Percentiles rank a stretch among this genome's conserved stretches.
Conservation (phyloP, 1,140 invertebrate genomes). For the Drosophila kepulauana region DNA sequence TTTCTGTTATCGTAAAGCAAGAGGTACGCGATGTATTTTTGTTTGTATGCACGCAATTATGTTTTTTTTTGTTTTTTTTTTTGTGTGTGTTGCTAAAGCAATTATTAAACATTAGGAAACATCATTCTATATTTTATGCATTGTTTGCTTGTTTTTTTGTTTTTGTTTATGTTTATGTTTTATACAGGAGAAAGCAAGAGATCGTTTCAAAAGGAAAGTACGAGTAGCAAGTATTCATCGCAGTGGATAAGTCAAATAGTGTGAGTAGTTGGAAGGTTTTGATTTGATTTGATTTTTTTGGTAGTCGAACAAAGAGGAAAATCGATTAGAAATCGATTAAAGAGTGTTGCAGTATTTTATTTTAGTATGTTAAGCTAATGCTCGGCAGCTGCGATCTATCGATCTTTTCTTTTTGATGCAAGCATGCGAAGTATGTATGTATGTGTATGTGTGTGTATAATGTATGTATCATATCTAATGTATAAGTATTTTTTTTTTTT, state of each 20-base stretch:
- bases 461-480: slow-evolving; percentile 59
- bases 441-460: slow-evolving; percentile 31
- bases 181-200: slow-evolving; percentile 44
- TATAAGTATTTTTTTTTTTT: slow-evolving; percentile 55
- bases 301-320: slow-evolving; percentile 27
- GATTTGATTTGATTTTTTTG: slow-evolving; percentile 26
- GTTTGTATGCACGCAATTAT: slow-evolving; percentile 45
- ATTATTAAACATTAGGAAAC: slow-evolving; percentile 73
- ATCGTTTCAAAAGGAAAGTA: slow-evolving; percentile 9
- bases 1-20: slow-evolving; percentile 75
- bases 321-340: slow-evolving; percentile 8
- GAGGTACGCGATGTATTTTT: slow-evolving; percentile 80
- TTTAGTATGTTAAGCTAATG: background rate
- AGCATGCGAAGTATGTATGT: slow-evolving; percentile 23
- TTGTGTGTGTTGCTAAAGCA: slow-evolving; percentile 66
- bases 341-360: background rate
- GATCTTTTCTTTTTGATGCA: background rate
- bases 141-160: slow-evolving; percentile 2
- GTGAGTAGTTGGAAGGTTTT: slow-evolving; percentile 44
- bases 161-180: background rate
- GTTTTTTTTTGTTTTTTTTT: slow-evolving; percentile 37
- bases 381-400: background rate
- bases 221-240: slow-evolving; percentile 5
- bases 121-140: slow-evolving; percentile 30
- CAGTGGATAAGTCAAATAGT: slow-evolving; percentile 1